Percentiles rank a stretch among this genome's conserved stretches.
phyloP scores from a whole-genome alignment of 1,140 invertebrate species.

The Danaus plexippus region DNA sequence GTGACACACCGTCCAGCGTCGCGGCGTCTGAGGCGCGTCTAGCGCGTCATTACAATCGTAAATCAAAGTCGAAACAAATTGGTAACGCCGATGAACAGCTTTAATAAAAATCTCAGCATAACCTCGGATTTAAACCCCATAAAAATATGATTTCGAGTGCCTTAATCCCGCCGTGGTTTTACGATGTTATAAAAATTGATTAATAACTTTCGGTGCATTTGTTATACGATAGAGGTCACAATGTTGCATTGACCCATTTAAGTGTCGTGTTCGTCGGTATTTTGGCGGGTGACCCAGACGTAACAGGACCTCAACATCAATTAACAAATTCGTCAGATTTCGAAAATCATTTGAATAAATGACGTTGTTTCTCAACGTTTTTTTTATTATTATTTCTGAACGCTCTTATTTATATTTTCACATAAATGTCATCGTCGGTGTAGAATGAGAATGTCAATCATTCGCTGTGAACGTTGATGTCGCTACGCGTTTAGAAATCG shows the following conservation, averaged over 20 bases:
- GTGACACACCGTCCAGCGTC: conserved; percentile 11
- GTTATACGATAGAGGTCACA: conserved; percentile 40
- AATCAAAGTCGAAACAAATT: conserved; percentile 55
- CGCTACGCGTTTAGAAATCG: conserved; percentile 10
- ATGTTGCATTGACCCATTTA: conserved; percentile 61
- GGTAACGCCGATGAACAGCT: conserved; percentile 46
- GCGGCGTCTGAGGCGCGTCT: conserved; percentile 46
- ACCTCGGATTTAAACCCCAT: conserved; percentile 61
- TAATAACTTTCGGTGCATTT: conserved; percentile 55
- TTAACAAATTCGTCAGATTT: conserved; percentile 10
- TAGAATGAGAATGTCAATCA: conserved; percentile 17
- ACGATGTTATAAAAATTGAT: conserved; percentile 65
- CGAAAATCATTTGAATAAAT: neutral
- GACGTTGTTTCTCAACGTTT: neutral
- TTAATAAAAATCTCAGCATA: conserved; percentile 39
- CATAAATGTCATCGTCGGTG: no score
- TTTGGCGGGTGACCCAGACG: conserved; percentile 56
- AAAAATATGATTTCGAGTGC: conserved; percentile 59
- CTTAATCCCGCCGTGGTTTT: conserved; percentile 60
- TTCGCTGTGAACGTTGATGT: conserved; percentile 6
- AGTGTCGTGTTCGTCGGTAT: conserved; percentile 36
- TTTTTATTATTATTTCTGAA: conserved; percentile 5
- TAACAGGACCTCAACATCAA: conserved; percentile 41
- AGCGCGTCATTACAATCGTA: conserved; percentile 33
- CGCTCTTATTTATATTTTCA: no score